These are phyloP conservation scores for Ochotona princeps DNA, from an alignment of 2,113 vertebrate species.

Conservation along the genomic window DNA sequence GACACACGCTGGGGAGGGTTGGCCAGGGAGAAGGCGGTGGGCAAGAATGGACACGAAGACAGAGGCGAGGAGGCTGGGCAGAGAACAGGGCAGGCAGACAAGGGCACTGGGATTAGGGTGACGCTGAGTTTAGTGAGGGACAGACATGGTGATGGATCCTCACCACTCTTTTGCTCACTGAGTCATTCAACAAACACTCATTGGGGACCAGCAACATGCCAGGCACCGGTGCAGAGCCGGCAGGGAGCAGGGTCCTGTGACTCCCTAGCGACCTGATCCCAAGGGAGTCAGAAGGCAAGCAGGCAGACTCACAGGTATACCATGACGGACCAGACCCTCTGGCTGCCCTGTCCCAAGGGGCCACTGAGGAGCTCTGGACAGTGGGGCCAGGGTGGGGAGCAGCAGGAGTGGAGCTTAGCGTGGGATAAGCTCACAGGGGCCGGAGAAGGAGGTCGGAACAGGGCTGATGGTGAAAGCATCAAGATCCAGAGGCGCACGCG, in stretches of 20 bases:
- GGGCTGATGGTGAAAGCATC: not conserved
- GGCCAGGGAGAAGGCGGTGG: not conserved
- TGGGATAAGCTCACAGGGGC: not conserved
- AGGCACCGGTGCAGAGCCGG: not conserved
- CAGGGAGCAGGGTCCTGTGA: not conserved
- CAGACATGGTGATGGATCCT: not conserved
- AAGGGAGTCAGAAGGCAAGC: not conserved
- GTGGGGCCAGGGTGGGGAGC: not conserved
- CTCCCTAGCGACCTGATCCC: not conserved
- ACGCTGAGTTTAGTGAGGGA: not conserved
- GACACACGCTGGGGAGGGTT: not conserved
- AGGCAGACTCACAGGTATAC: too few relatives aligned
- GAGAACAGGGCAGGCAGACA: not conserved
- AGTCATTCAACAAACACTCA: not conserved
- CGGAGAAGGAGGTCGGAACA: not conserved
- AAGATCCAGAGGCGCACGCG: not conserved
- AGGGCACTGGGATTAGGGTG: constrained; percentile 7
- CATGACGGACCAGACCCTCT: not conserved
- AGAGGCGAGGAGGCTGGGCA: not conserved
- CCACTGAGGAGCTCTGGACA: not conserved
- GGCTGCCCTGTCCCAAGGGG: not conserved
- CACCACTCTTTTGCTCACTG: too few relatives aligned
- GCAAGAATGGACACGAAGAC: not conserved
- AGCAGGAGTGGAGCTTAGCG: not conserved
- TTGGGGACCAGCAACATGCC: not conserved